Evolutionary conservation across 2,888 invertebrate species (phyloP), one percentile per base, ranked within the genome.

Genomic region (Lampropteryx suffumata): DNA sequence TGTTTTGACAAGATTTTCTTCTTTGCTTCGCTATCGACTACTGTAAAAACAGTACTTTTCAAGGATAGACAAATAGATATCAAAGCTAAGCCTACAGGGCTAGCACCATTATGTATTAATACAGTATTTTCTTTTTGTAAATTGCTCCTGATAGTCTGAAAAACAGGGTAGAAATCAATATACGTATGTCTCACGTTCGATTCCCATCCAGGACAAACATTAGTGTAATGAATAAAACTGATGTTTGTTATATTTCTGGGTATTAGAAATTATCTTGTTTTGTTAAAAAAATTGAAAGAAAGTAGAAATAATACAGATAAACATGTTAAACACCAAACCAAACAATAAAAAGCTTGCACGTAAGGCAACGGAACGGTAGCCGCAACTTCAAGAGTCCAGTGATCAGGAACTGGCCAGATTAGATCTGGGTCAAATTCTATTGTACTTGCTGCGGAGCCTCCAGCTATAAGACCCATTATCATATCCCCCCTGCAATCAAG

Each of bases 331-430:
- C n/a, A n/a, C n/a, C 24, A 24, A 46, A 67, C 67, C 30, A 67
- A 47, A 13, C 65, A 62, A 32, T 66, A 65, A 17, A 45, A 88
- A 0, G 86, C 88, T 0, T 92, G 90, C 12, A 81, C 79, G 63
- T 94, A 95, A 0, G 94, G 94, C 29, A 94, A 92, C 0, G 95
- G 95, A 1, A 94, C 90, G 0, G 94, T 93, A 1, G 93, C 93
- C 1, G 93, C 95, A 57, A 95, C 93, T 65, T 92, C 90, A 13
- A 94, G 67, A 0, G 88, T 85, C 94, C 94, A 95, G 5, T 79
- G 61, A 1, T 92, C 83, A 0, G 95, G 95, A 4, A 95, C 81
- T 5, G 90, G 80, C 94, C 94, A 95, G 1, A 68, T 52, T 41
- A 91, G 72, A 17, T 80, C 67, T 1, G 65, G 61, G 59, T 92